Percentiles rank a stretch among this genome's conserved stretches.
These are phyloP conservation scores for Myanophis thanlyinensis DNA, from an alignment of 2,113 vertebrate genomes.

Conservation along the genomic window DNA sequence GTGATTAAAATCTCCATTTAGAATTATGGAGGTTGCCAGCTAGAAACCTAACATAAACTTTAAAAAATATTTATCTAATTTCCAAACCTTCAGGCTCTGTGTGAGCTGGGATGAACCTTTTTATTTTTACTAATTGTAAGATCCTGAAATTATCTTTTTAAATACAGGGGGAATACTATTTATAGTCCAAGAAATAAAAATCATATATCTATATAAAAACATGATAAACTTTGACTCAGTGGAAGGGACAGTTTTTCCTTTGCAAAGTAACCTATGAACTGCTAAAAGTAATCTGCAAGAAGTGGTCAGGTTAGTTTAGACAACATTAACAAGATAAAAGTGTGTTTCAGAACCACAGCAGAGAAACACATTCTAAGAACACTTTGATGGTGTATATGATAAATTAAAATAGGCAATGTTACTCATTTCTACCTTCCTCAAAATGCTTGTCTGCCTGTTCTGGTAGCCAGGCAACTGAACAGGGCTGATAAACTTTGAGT, in stretches of 20 bases:
- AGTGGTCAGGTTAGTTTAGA: not conserved
- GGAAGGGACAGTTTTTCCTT: not conserved
- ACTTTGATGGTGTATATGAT: not conserved
- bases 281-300: not conserved
- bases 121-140: not conserved
- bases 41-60: not conserved
- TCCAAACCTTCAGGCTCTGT: not conserved
- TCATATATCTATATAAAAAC: not conserved
- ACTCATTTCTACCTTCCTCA: not conserved
- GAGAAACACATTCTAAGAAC: not conserved
- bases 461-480: not conserved
- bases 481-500: not conserved
- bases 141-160: not conserved
- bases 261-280: not conserved
- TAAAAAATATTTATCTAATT: not conserved
- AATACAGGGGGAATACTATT: not conserved
- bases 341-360: not conserved
- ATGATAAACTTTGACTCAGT: not conserved
- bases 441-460: not conserved
- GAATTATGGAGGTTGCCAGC: not conserved
- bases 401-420: not conserved
- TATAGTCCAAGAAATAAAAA: not conserved
- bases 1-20: not conserved
- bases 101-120: not conserved
- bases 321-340: not conserved